phyloP scores from a whole-genome alignment of 2,888 invertebrate species.

The Yponomeuta cagnagella region DNA sequence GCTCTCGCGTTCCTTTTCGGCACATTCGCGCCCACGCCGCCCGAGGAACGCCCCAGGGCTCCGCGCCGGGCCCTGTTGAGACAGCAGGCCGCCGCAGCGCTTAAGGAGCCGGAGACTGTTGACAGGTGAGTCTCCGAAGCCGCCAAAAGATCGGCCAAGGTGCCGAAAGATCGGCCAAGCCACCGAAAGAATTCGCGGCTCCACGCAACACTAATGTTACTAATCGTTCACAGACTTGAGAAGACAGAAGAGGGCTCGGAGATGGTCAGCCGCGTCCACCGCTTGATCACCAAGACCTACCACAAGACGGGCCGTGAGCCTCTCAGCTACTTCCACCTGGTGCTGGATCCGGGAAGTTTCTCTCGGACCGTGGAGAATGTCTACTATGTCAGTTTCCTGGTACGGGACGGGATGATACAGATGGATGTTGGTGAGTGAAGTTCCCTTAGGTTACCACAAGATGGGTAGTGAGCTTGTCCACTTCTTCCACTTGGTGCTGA shows the following conservation, averaged over 20 bases:
- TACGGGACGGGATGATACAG: slow-evolving; percentile 71
- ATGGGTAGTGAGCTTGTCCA: too few species aligned
- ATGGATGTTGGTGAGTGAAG: slow-evolving; percentile 58
- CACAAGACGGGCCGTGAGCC: slow-evolving; percentile 47
- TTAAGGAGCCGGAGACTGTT: slow-evolving; percentile 71
- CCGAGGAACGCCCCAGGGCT: slow-evolving; percentile 30
- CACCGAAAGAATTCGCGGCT: too few species aligned
- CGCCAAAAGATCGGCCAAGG: too few species aligned
- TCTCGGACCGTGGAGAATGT: slow-evolving; percentile 78
- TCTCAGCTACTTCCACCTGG: slow-evolving; percentile 75
- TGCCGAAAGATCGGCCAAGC: too few species aligned
- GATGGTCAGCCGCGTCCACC: slow-evolving; percentile 68
- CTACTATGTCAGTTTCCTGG: slow-evolving; percentile 78
- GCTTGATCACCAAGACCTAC: slow-evolving; percentile 59
- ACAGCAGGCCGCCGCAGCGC: slow-evolving; percentile 44
- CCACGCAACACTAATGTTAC: too few species aligned
- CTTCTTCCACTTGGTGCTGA: too few species aligned
- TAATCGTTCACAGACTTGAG: slow-evolving; percentile 41
- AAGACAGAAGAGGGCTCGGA: slow-evolving; percentile 74
- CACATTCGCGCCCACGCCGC: slow-evolving; percentile 53
- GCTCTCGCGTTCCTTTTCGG: slow-evolving; percentile 57
- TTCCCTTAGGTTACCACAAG: not conserved
- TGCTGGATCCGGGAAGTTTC: slow-evolving; percentile 77
- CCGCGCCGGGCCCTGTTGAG: slow-evolving; percentile 33
- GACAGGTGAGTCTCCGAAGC: slow-evolving; percentile 34